Base-by-base conservation (phyloP, 2,888 invertebrate genomes). In the Himalopsyche anomala region DNA sequence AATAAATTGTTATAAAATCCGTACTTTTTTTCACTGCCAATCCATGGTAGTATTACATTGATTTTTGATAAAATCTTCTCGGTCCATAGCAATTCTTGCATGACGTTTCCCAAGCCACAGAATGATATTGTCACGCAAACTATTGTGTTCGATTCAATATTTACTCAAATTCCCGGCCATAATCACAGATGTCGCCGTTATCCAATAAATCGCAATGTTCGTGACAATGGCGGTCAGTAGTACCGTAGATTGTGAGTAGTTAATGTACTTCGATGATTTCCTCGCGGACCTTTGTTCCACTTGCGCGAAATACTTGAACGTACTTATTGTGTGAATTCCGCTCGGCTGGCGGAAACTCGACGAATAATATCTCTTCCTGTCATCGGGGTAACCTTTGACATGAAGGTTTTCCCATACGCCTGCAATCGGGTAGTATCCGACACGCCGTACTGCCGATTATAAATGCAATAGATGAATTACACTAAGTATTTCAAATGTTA, bases 321-420 rank as follows among this genome's bases (percentile, higher is more conserved):
- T 62, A 62, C 62, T 62, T 19, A 11, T 28, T 62, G 62, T 62
- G 62, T 62, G 62, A 62, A 62, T 62, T 62, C 62, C 19, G 19
- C 62, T 9, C 3, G 62, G 62, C 19, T 62, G 62, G 62, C 62
- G 62, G 62, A 62, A 62, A 62, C 62, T 28, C 62, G 62, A 11
- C 62, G 62, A 62, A 28, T 62, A 62, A n/a, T 62, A 62, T 62
- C 62, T 62, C 62, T 62, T 62, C 62, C 62, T 62, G 62, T 62
- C 62, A 28, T n/a, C 62, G 62, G 8, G 28, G 62, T 8, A 19
- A 62, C 62, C 62, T 62, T 8, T 62, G 62, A 62, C 62, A 62
- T 62, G 62, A 62, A 62, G 62, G 62, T 9, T 62, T 62, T 62
- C 62, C 62, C 62, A 62, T 28, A 62, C 62, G 62, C 62, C 11